phyloP scores from a whole-genome alignment of 2,888 invertebrate genomes.

The Cantharis nigra region DNA sequence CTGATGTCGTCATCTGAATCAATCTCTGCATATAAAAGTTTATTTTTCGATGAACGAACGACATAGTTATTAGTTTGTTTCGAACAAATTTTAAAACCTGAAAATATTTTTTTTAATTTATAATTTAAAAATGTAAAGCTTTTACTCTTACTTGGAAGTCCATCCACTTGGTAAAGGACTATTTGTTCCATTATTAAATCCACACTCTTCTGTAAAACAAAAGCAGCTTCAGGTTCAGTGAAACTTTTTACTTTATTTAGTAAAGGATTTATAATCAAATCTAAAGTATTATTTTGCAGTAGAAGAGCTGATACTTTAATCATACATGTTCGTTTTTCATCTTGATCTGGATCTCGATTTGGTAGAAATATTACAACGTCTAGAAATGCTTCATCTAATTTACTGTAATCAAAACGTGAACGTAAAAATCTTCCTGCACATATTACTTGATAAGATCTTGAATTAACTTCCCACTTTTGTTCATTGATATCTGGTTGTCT shows the following conservation, averaged over 20 bases:
- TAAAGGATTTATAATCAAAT: background rate
- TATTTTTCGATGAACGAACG: background rate
- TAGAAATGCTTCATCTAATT: background rate
- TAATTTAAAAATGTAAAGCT: background rate
- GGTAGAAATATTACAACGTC: background rate
- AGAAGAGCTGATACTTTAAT: background rate
- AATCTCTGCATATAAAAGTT: background rate
- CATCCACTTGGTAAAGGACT: background rate
- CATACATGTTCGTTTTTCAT: background rate
- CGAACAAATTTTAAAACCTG: background rate
- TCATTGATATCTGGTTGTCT: background rate
- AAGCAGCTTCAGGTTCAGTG: background rate
- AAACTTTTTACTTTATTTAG: background rate
- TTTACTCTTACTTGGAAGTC: background rate
- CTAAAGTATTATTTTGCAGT: background rate
- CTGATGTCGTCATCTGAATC: constrained; percentile 9
- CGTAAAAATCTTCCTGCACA: background rate
- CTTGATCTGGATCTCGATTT: background rate
- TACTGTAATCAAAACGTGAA: background rate
- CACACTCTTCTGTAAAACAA: background rate
- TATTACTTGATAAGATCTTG: background rate
- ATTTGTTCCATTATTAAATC: background rate
- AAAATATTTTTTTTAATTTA: background rate
- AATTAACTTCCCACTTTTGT: background rate
- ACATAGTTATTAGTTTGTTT: background rate